Conservation (phyloP, 2,888 invertebrate species). For the Drosophila phalerata region DNA sequence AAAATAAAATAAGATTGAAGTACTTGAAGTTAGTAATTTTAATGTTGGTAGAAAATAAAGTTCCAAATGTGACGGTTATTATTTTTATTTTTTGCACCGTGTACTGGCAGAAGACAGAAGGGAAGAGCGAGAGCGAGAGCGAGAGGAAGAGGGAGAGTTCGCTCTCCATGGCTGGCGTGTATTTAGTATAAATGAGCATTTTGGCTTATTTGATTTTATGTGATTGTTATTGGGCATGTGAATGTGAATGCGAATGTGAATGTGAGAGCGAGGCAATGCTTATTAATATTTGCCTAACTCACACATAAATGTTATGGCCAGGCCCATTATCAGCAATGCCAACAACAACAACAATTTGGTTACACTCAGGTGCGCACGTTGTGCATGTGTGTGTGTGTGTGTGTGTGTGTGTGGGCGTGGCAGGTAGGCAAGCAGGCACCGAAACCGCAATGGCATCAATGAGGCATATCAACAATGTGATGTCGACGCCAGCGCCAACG, state of each 20-base stretch:
- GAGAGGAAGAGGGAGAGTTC: not conserved
- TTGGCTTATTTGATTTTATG: conserved; percentile 61
- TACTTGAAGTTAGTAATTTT: no score
- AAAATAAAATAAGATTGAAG: no score
- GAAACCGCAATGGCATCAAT: conserved; percentile 59
- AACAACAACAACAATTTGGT: conserved; percentile 60
- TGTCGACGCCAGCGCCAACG: conserved; percentile 24
- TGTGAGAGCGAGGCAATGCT: conserved; percentile 42
- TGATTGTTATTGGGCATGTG: conserved; percentile 55
- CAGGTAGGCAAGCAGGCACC: conserved; percentile 19
- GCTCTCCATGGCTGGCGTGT: not conserved
- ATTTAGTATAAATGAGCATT: conserved; percentile 11
- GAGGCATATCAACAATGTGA: conserved; percentile 64
- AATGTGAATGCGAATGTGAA: conserved; percentile 28
- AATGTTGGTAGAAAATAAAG: no score
- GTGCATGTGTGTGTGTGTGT: conserved; percentile 15
- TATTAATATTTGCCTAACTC: conserved; percentile 66
- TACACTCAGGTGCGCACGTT: conserved; percentile 61
- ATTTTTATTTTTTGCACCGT: not conserved
- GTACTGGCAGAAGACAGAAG: not conserved
- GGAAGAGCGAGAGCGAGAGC: not conserved
- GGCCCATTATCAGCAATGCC: conserved; percentile 49
- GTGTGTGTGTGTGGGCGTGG: conserved; percentile 33
- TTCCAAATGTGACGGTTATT: no score
- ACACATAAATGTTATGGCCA: conserved; percentile 64